Base-by-base conservation (phyloP, 2,888 invertebrate species). In the Drosophila nr. medialis region DNA sequence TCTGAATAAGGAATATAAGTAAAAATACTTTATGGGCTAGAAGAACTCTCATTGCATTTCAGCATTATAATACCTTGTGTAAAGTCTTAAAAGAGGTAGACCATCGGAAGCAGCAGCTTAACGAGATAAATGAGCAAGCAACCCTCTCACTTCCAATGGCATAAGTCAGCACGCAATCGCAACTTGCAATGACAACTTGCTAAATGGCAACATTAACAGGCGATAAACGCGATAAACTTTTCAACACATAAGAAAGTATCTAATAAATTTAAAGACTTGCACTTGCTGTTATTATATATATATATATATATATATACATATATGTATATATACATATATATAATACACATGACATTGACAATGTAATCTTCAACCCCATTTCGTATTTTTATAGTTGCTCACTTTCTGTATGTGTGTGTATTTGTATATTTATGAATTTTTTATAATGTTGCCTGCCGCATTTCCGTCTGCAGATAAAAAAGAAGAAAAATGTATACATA, bases 401-500 rank as follows among this genome's bases (percentile, higher is more conserved):
- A 7, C 21, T 42, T 24, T 51, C n/a, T 45, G 8, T 36, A 6
- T 36, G 18, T 27, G n/a, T 36, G 24, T 13, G 45, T 77, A 32
- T 65, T n/a, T 40, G 40, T 40, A 5, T 40, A 40, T 40, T 45
- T 45, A 24, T 45, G 45, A 21, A 45, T 45, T 24, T 45, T 1
- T 45, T 49, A 40, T 40, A 40, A 67, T 75, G 71, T 55, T 71
- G 24, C 36, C 48, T 72, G 82, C 84, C 83, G 89, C 83, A 89
- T 84, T 89, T 89, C 89, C 83, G 75, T 72, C 40, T 80, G 70
- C 53, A 74, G 55, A 65, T 54, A 67, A 32, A 11, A 32, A 32
- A 32, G 32, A 68, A 73, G 24, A 70, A 69, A 4, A 18, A 30
- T 2, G 11, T 15, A 1, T 15, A 10, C 8, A n/a, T 13, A n/a